phyloP scores from a whole-genome alignment of 2,797 vertebrate species.

The Intellagama lesueurii region DNA sequence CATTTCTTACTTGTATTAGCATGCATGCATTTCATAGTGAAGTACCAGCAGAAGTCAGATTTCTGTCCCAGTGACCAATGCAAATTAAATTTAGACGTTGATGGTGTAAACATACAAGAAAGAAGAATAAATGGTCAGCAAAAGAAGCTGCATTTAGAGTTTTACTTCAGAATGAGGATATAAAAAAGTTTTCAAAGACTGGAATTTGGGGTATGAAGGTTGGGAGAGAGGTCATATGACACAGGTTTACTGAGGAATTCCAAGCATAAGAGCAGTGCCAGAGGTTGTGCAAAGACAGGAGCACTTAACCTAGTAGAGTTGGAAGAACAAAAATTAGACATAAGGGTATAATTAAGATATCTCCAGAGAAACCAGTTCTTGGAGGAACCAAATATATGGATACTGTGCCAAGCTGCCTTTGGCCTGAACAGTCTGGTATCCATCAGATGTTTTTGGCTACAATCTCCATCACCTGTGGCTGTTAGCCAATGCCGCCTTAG shows the following conservation, averaged over 20 bases:
- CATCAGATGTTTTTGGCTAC: background rate
- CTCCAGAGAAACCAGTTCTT: no score
- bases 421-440: no score
- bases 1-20: background rate
- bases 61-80: background rate
- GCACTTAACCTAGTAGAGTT: no score
- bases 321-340: no score
- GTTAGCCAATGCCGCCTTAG: background rate
- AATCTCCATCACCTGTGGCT: background rate
- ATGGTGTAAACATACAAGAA: background rate
- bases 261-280: background rate
- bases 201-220: background rate
- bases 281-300: no score
- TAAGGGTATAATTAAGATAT: no score
- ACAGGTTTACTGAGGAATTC: background rate
- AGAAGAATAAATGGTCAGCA: background rate
- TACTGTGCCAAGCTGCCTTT: no score
- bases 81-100: background rate
- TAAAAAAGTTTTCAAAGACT: background rate
- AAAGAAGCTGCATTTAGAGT: background rate
- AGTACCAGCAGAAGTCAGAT: background rate
- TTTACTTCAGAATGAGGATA: background rate
- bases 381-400: no score
- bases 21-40: background rate
- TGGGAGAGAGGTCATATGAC: background rate